Base-by-base conservation (phyloP, 2,888 invertebrate genomes). In the Corythucha ciliata region DNA sequence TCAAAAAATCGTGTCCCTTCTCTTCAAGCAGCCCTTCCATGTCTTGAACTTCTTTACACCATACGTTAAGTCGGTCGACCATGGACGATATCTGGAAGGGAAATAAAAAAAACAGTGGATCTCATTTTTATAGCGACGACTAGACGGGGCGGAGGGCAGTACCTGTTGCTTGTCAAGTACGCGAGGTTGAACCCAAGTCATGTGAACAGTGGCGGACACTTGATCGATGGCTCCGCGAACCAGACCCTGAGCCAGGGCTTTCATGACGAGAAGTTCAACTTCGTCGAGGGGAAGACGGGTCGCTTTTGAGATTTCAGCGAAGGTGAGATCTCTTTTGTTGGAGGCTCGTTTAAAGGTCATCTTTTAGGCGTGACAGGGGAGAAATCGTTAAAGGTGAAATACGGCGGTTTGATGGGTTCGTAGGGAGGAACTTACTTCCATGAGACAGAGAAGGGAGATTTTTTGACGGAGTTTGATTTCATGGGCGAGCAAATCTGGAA, bases 251-350 rank as follows among this genome's bases (percentile, higher is more conserved):
- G 96, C 90, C 22, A 98, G 69, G 0, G 97, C 97, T 70, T 93
- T 94, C 97, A 99, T 98, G 1, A 98, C 90, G 37, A 98, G 72
- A 56, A 93, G 74, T 67, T 98, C 98, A 18, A 98, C 91, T 66
- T 91, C 86, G 60, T 84, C 81, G 0, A 80, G 70, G 0, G 88
- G 87, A 52, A 96, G 72, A 58, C 84, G 77, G 3, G 94, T 89
- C 65, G 88, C 88, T 25, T 75, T 72, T 0, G 94, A 81, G 48
- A 98, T 94, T 67, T 96, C 94, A 1, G 77, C 74, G 70, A 98
- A 98, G 0, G 88, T 79, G 51, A 98, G 73, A 64, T 87, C 83
- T 51, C 82, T 72, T 61, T 89, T 81, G 44, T 88, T 88, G 0
- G 93, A 87, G 0, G 92, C 83, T 45, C 94, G 80, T 66, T 88